Base-by-base conservation (phyloP, 2,113 vertebrate species). In the Urocolius indicus region DNA sequence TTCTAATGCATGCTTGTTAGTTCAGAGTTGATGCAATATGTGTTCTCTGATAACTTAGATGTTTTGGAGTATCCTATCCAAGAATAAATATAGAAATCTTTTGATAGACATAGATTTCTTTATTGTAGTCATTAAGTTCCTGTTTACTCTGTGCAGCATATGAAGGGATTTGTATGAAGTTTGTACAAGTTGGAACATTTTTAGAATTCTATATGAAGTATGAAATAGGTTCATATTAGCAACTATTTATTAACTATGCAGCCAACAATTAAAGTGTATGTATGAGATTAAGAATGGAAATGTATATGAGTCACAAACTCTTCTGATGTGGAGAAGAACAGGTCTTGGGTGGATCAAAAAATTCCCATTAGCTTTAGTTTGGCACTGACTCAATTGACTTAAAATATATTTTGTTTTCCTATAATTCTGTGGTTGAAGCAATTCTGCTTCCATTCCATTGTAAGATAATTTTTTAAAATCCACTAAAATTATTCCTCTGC, bases 281-380 rank as follows among this genome's bases (percentile, higher is more conserved):
- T 71, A 87, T 85, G 83, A 94, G 55, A 87, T 93, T 87, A 94
- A 84, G 82, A 73, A 76, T 61, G 69, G 75, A 89, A 92, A 83
- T 62, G 29, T 11, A 4, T 84, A 21, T 58, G 30, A 93, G 29
- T 76, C 80, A 95, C 10, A 49, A 83, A 32, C 13, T 63, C 29
- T 87, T 85, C 57, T 89, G 45, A 62, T 82, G 38, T 59, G 41
- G 36, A 13, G 20, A 81, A 86, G 21, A 30, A 62, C 46, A 79
- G 22, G 18, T 71, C 24, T 68, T 62, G 29, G 18, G 49, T 77
- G 20, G 43, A 88, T 90, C 3, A 66, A 69, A 77, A 77, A 66
- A 55, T 6, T 84, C 17, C 46, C 32, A 58, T 66, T 85, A 94
- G 13, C 30, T 91, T 93, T 89, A 55, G 63, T 80, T 72, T 96